These are phyloP conservation scores for Montifringilla adamsi DNA, from an alignment of 2,113 vertebrate genomes.

Conservation along the genomic window DNA sequence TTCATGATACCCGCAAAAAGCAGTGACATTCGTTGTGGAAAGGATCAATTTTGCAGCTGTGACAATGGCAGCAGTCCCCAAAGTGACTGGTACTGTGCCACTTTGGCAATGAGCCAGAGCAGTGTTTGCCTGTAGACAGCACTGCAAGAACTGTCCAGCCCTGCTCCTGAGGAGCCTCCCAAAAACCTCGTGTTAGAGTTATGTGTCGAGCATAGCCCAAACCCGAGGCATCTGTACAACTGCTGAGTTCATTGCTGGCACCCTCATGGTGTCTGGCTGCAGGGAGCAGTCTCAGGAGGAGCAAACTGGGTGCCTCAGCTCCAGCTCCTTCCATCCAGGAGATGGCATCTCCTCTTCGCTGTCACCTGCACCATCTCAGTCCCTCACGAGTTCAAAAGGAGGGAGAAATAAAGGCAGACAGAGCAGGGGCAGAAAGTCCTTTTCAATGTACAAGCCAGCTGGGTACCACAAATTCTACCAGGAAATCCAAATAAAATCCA, in stretches of 20 bases:
- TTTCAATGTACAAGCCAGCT: not conserved
- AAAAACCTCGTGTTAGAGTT: not conserved
- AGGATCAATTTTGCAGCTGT: not conserved
- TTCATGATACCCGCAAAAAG: not conserved
- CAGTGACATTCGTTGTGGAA: not conserved
- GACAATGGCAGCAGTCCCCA: not conserved
- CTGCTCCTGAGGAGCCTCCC: not conserved
- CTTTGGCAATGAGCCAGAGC: not conserved
- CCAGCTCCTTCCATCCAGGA: not conserved
- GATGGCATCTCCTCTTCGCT: not conserved
- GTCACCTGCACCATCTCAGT: not conserved
- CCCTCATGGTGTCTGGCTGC: not conserved
- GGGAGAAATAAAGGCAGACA: not conserved
- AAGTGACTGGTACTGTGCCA: not conserved
- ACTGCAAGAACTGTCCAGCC: rapidly evolving
- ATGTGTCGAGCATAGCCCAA: not conserved
- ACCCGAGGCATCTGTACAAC: not conserved
- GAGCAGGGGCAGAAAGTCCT: not conserved
- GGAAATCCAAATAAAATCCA: not conserved
- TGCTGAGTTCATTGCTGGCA: not conserved
- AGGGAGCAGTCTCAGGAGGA: not conserved
- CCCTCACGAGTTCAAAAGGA: not conserved
- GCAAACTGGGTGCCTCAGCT: not conserved
- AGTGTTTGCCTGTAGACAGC: not conserved
- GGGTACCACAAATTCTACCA: not conserved